Base-by-base conservation (phyloP, 2,888 invertebrate genomes). In the Drosophila kanekoi region DNA sequence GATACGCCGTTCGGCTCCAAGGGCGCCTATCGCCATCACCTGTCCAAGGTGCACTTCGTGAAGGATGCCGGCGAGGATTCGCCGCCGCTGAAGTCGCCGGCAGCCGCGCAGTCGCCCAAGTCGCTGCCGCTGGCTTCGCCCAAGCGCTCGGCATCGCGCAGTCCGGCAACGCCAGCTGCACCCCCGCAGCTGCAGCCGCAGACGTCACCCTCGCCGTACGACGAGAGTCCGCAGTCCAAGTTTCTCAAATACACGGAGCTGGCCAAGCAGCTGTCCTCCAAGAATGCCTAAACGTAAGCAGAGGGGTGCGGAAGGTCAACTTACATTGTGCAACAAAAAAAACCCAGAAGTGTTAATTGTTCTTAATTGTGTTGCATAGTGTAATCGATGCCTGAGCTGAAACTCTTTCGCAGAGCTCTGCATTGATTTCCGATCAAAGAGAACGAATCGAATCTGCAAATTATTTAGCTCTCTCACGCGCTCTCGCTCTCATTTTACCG, bases 161-260 rank as follows among this genome's bases (percentile, higher is more conserved):
- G 90, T 72, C 91, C 91, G 54, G 83, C 79, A 74, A 73, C 75
- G 37, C 75, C 72, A 18, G 63, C 83, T 8, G 28, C 28, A 0
- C 28, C 28, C 6, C 54, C 67, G 6, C 82, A 75, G 52, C 14
- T 70, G 59, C 28, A 28, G 23, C 44, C 73, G 20, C 76, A 79
- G 20, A 58, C 59, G 0, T 85, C 83, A 33, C 80, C 90, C 1
- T 83, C 86, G 90, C 91, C 74, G 0, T 96, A 95, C 91, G 97
- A 97, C 90, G 98, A 98, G 93, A 97, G 97, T 92, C 97, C 98
- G 52, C 98, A 98, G 93, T 98, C 98, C 88, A 99, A 98, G 94
- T 98, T 98, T 94, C 96, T 98, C 87, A 98, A 98, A 94, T 99
- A 99, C 94, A 98, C 98, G 92, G 98, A 99, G 94, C 95, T 99